These are phyloP conservation scores for Steinernema hermaphroditum DNA, from an alignment of 2,888 invertebrate species.

Conservation along the genomic window DNA sequence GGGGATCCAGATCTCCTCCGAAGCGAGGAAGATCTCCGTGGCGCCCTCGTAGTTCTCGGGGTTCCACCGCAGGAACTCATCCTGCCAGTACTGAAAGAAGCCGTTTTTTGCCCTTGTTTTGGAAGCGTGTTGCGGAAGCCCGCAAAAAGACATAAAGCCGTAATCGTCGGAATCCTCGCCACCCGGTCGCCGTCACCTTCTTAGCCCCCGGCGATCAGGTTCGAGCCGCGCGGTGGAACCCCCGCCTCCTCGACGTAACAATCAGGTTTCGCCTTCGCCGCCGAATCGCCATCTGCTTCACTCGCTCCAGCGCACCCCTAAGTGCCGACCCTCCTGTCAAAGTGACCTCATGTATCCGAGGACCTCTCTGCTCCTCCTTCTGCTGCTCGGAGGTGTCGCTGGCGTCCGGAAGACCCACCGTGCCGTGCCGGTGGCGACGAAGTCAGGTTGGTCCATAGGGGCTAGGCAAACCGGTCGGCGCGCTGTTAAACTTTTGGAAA, in stretches of 20 bases:
- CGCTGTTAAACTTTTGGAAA: background rate
- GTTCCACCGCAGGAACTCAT: conserved; percentile 64
- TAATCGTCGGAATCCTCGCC: background rate
- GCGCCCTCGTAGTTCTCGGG: conserved; percentile 65
- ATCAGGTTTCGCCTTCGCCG: background rate
- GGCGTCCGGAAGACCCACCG: background rate
- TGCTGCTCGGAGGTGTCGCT: background rate
- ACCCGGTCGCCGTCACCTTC: conserved; percentile 22
- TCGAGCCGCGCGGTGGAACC: conserved; percentile 17
- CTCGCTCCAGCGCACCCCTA: background rate
- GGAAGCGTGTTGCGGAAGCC: too few species aligned
- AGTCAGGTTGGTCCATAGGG: background rate
- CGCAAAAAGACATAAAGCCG: too few species aligned
- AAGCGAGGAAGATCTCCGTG: conserved; percentile 61
- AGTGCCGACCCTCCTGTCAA: background rate
- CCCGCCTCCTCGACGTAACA: conserved; percentile 23
- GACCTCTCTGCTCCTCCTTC: background rate
- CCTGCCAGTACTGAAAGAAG: conserved; percentile 64
- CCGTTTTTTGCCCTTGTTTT: too few species aligned
- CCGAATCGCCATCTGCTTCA: background rate
- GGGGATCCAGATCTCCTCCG: conserved; percentile 64
- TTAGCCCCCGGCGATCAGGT: conserved; percentile 8
- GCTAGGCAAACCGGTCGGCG: conserved; percentile 10
- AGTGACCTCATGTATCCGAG: background rate
- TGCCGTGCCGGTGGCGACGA: conserved; percentile 4